These are phyloP conservation scores for Atractosteus spatula DNA, from an alignment of 2,113 vertebrate genomes.

Conservation along the genomic window DNA sequence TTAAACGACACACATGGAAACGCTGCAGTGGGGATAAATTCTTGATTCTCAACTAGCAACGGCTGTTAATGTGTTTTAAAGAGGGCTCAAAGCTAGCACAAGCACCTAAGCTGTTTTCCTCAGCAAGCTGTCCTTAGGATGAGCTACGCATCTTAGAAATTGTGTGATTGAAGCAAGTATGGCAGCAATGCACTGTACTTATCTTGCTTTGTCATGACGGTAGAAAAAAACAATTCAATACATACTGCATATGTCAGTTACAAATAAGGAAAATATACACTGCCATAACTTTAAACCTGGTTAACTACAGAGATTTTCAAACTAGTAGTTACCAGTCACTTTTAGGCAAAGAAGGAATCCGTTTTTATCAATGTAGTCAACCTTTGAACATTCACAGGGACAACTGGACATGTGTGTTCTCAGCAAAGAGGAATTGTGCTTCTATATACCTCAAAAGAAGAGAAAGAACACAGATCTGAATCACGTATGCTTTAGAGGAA, in stretches of 20 bases:
- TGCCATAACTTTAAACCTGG: too few relatives aligned
- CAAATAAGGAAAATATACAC: too few relatives aligned
- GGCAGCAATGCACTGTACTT: too few relatives aligned
- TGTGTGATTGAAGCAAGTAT: neutral
- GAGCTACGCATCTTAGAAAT: neutral
- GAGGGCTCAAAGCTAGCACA: neutral
- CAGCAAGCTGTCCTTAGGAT: neutral
- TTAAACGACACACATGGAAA: neutral
- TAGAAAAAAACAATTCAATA: neutral
- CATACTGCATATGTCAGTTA: neutral
- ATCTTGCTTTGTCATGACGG: too few relatives aligned
- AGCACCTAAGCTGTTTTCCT: neutral
- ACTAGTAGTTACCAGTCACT: too few relatives aligned
- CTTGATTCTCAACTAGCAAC: neutral
- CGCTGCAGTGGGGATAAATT: too few relatives aligned
- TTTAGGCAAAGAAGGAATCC: conserved; percentile 5
- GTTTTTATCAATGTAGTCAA: conserved; percentile 54
- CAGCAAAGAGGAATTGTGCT: conserved; percentile 56
- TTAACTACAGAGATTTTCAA: too few relatives aligned
- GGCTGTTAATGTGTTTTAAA: neutral
- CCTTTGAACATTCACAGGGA: conserved; percentile 36
- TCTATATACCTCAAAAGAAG: conserved; percentile 44
- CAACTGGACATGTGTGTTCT: conserved; percentile 19
- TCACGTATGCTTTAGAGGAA: conserved; percentile 61
- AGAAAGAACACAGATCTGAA: conserved; percentile 63